Base-by-base conservation (phyloP, 2,888 invertebrate genomes). In the Hecatera dysodea region DNA sequence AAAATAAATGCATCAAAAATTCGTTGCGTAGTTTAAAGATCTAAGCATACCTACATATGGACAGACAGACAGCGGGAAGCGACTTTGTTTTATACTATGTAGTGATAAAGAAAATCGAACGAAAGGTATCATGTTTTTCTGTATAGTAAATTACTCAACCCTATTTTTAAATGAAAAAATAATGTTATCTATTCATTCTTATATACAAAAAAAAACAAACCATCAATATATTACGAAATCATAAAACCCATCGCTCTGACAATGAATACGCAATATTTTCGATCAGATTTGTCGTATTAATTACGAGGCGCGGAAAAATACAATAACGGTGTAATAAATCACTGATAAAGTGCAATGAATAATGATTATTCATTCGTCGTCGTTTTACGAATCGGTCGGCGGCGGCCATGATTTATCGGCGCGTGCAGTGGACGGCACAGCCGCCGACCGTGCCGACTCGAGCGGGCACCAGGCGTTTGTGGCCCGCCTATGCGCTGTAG, bases 271-370 rank as follows among this genome's bases (percentile, higher is more conserved):
- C 85, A 84, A 90, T 84, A 87, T 85, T 87, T 87, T 82, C 74
- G 78, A 82, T 80, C 87, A 83, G 87, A 88, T 89, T 89, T 87
- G 88, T 88, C 88, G 87, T 89, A 92, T 92, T 91, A 89, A 92
- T 93, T 89, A 90, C 90, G 80, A 87, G 81, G 84, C 80, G 75
- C 85, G 89, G 90, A 90, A 91, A 91, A 92, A 92, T 91, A 92
- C 91, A 93, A 91, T 93, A 91, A 92, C 90, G 84, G 75, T 65
- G 73, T 85, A 78, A 91, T 93, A 93, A 93, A 93, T 93, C 93
- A 90, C 83, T 89, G 90, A 90, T 90, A 88, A 89, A 91, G 88
- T 90, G 89, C 91, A 87, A 91, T 92, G 91, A 92, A 91, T 92
- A 90, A 91, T 91, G 87, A 90, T 90, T 89, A 89, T 90, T 91